These are phyloP conservation scores for Pterostichus madidus DNA, from an alignment of 2,888 invertebrate genomes.

Conservation along the genomic window DNA sequence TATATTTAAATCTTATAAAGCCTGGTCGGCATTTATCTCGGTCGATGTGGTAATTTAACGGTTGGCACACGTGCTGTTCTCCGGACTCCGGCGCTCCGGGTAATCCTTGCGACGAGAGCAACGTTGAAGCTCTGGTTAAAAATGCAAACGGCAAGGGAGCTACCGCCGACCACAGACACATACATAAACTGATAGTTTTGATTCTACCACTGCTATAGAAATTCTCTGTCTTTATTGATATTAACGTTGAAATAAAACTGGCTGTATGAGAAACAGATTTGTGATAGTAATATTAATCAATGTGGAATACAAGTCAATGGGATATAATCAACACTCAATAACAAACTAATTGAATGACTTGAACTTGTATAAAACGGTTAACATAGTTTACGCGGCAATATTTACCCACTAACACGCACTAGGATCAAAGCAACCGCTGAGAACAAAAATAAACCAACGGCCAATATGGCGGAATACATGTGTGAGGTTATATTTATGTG, in stretches of 20 bases:
- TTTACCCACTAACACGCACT: conserved; percentile 3
- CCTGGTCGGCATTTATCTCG: not conserved
- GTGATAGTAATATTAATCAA: too few species aligned
- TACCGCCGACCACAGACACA: too few species aligned
- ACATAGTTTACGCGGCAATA: not conserved
- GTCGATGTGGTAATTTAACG: conserved; percentile 35
- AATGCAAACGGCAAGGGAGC: not conserved
- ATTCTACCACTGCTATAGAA: too few species aligned
- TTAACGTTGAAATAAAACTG: too few species aligned
- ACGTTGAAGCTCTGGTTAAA: not conserved
- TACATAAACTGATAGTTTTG: too few species aligned
- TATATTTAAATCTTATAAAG: conserved; percentile 28
- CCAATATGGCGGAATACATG: conserved; percentile 33
- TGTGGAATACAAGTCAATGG: not conserved
- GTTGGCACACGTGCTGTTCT: conserved; percentile 1
- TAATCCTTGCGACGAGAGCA: conserved; percentile 10
- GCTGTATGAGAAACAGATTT: too few species aligned
- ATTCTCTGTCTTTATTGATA: too few species aligned
- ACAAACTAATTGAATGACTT: conserved; percentile 8
- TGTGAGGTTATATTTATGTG: conserved; percentile 1
- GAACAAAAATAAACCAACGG: conserved; percentile 32
- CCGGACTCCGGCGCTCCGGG: conserved; percentile 4
- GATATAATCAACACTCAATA: conserved; percentile 6
- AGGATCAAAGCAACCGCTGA: conserved; percentile 20
- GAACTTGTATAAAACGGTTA: conserved; percentile 18